A percentile compares a stretch with the other conserved stretches of the same genome.
Conservation (phyloP, 2,113 vertebrate species). For the Coptodon bakossiorum region DNA sequence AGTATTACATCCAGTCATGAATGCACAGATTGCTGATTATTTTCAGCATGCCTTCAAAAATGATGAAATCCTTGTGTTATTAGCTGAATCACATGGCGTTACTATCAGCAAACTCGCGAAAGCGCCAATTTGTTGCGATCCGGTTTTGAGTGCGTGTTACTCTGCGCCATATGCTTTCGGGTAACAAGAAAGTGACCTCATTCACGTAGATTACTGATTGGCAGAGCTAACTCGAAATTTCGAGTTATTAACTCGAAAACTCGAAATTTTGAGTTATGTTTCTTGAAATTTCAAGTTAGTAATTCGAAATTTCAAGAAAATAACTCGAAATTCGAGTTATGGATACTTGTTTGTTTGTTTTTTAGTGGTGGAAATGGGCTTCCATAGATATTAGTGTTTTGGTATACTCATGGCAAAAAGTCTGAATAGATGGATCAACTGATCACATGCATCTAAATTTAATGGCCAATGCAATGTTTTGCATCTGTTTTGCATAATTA, state of each 20-base stretch:
- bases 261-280: no score
- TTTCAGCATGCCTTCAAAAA: not conserved
- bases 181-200: not conserved
- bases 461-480: not conserved
- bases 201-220: not conserved
- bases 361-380: accelerated
- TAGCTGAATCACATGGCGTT: not conserved
- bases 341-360: not conserved
- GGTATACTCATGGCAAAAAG: not conserved
- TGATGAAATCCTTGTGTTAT: not conserved
- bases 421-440: not conserved
- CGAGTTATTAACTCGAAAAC: not conserved
- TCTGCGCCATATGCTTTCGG: not conserved
- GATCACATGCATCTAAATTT: not conserved
- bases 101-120: not conserved
- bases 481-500: not conserved
- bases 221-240: not conserved
- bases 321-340: accelerated
- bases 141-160: accelerated
- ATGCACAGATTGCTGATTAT: accelerated
- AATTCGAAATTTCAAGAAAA: no score
- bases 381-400: not conserved
- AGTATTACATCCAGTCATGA: not conserved
- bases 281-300: no score
- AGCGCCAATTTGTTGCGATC: not conserved